Percentiles rank a stretch among this genome's conserved stretches.
Evolutionary conservation across 2,888 invertebrate genomes (phyloP).

Genomic region (Orthosia gracilis): DNA sequence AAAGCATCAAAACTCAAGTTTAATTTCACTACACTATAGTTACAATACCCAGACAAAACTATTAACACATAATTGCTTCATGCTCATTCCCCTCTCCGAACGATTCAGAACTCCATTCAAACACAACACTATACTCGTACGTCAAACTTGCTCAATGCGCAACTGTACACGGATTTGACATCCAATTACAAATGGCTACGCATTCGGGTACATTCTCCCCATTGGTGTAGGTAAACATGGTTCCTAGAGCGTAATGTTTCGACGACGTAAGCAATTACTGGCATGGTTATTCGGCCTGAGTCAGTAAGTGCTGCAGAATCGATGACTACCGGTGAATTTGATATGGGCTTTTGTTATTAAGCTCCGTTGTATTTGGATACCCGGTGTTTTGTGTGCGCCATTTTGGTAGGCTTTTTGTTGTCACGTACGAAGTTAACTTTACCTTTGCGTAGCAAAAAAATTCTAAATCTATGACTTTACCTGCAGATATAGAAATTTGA

Average conservation of each 20-base stretch:
- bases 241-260: slow-evolving; percentile 33
- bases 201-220: slow-evolving; percentile 9
- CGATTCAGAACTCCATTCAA: slow-evolving; percentile 14
- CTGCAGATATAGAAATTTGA: no score
- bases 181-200: slow-evolving; percentile 39
- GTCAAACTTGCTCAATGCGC: slow-evolving; percentile 30
- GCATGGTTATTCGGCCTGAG: slow-evolving; percentile 30
- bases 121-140: neutral
- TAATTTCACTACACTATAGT: no score
- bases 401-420: neutral
- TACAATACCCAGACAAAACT: neutral
- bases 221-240: slow-evolving; percentile 36
- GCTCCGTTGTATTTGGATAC: slow-evolving; percentile 5
- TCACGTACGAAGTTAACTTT: neutral
- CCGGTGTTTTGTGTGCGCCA: neutral
- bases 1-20: no score
- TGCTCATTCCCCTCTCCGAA: neutral
- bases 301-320: slow-evolving; percentile 15
- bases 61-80: neutral
- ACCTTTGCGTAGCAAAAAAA: no score
- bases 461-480: no score
- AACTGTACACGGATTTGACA: slow-evolving; percentile 36
- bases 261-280: slow-evolving; percentile 44
- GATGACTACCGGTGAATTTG: slow-evolving; percentile 42
- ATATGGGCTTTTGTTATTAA: slow-evolving; percentile 22